These are phyloP conservation scores for Adelphocoris suturalis DNA, from an alignment of 2,888 invertebrate species.

Conservation along the genomic window DNA sequence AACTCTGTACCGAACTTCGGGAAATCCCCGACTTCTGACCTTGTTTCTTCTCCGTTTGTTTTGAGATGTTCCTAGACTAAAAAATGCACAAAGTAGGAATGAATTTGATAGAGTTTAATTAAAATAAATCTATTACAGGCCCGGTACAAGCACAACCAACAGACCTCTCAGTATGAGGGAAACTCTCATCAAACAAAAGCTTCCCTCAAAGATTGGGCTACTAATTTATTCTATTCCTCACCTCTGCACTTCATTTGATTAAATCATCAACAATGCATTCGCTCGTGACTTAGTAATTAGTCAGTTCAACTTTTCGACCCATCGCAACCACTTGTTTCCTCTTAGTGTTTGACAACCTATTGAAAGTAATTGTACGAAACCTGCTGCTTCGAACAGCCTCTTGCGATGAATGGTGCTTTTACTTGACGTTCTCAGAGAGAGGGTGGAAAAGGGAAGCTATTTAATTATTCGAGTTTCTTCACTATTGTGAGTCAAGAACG, in stretches of 20 bases:
- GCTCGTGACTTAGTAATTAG: neutral
- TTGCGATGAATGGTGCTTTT: neutral
- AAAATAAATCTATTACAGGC: too few relatives aligned
- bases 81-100: too few relatives aligned
- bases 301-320: neutral
- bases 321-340: neutral
- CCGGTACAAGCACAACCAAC: neutral
- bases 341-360: constrained; percentile 12
- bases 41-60: too few relatives aligned
- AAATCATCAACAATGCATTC: constrained; percentile 22
- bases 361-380: neutral
- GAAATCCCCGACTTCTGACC: too few relatives aligned
- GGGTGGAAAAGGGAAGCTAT: neutral
- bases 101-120: too few relatives aligned
- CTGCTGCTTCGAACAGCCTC: neutral
- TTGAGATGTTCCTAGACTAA: too few relatives aligned
- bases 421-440: neutral
- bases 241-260: constrained; percentile 37
- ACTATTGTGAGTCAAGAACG: neutral
- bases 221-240: neutral
- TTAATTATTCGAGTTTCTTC: constrained; percentile 23
- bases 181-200: neutral
- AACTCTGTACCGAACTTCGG: too few relatives aligned
- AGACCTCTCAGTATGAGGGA: neutral
- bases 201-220: neutral